Evolutionary conservation across 2,797 vertebrate genomes (phyloP), one percentile per base, ranked within the genome.

Genomic region (Masticophis lateralis): DNA sequence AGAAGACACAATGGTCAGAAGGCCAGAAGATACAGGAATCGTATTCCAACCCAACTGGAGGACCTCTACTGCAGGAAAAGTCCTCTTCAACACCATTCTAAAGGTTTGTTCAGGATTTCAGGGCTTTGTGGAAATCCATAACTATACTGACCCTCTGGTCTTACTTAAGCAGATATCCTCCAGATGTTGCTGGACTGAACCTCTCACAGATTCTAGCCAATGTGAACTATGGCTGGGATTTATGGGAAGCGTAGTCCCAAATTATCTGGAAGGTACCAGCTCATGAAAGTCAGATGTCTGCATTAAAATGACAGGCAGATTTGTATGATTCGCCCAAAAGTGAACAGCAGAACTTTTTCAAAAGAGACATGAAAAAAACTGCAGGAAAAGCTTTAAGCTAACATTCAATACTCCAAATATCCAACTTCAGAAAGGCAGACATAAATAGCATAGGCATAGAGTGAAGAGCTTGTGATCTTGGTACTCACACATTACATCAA

Each of bases 401-500:
- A 74, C 2, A 32, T n/a, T 86, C 92, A 74, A 32, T 92, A 1
- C 0, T 93, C 69, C 86, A 63, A 93, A 93, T 87, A 91, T 47
- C 22, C 18, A 88, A 92, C 86, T 28, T 63, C 63, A 4, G 28
- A 25, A 92, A 90, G 22, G 18, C 87, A 27, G 87, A 9, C 43
- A n/a, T 6, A 90, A 4, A 66, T 28, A 69, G 27, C 32, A n/a
- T 69, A 83, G 79, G 43, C 6, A 0, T 1, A 0, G 0, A 0
- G 1, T 92, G 69, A 92, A n/a, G 12, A 18, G 69, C 10, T 66
- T 37, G 88, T 28, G 89, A 56, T 1, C 90, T 55, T 91, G 93
- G 87, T 97, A 99, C 99, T 99, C 97, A 99, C 99, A 99, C 95
- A 98, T 98, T 92, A 99, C 99, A 98, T 99, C 99, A 59, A 99